Percentiles rank a stretch among this genome's conserved stretches.
Conservation (phyloP, 2,797 vertebrate genomes). For the Antrozous pallidus region DNA sequence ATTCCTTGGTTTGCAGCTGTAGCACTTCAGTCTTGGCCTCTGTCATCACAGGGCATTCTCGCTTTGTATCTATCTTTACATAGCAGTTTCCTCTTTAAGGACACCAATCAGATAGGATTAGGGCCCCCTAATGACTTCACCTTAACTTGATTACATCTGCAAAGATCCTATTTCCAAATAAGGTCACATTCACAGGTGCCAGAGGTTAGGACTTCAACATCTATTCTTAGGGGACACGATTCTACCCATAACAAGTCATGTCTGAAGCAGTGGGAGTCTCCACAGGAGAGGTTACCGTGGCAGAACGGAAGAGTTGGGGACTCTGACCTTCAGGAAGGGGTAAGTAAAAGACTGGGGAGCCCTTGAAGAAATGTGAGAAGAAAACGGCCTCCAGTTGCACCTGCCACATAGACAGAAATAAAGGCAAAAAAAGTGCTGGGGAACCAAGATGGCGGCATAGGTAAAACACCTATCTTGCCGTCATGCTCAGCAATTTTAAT, state of each 20-base stretch:
- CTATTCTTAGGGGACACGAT: neutral
- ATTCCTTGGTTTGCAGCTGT: neutral
- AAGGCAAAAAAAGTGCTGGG: too few relatives aligned
- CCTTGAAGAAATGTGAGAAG: neutral
- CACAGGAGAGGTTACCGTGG: neutral
- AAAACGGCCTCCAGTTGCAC: neutral
- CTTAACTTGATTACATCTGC: neutral
- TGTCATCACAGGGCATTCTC: neutral
- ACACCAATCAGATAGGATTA: neutral
- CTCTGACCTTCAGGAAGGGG: neutral
- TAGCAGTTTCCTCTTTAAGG: neutral
- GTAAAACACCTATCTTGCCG: too few relatives aligned
- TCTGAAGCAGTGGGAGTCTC: neutral
- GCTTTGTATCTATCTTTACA: neutral
- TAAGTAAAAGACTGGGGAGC: neutral
- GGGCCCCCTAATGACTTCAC: neutral
- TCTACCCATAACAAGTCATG: neutral
- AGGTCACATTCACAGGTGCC: neutral
- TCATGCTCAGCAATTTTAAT: too few relatives aligned
- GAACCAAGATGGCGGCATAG: too few relatives aligned
- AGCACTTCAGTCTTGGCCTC: neutral
- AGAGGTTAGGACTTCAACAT: neutral
- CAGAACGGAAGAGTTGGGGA: neutral
- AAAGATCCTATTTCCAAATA: neutral
- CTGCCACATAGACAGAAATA: neutral